Evolutionary conservation across 2,797 vertebrate species (phyloP), one percentile per base, ranked within the genome.

Genomic region (Falco biarmicus): DNA sequence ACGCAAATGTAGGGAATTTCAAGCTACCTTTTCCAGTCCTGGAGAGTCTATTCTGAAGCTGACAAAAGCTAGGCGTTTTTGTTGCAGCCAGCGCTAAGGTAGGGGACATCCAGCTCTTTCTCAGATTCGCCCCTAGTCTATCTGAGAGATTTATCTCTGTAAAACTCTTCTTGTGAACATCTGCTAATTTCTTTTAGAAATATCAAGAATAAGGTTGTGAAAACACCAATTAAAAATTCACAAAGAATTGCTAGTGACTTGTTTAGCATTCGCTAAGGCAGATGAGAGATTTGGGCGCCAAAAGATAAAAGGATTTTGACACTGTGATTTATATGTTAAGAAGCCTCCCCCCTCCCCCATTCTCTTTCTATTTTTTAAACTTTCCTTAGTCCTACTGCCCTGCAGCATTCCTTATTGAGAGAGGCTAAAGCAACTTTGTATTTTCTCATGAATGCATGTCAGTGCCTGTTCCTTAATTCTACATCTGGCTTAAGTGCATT

Each of bases 251-350:
- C 87, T 86, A 74, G 84, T 93, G 85, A 84, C 91, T 96, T 79
- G 87, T 90, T 97, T 94, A 91, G 91, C 87, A 80, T 95, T 97
- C 7, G 39, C 89, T 79, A 66, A 92, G 70, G 93, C 97, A 96
- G 92, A 96, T 96, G 97, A 97, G 97, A 97, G 93, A 93, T 97
- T 91, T 93, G 92, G 94, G 82, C 37, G 51, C 96, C 94, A 97
- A 94, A 96, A 97, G 96, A 97, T 97, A 94, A 96, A 97, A 97
- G 95, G 91, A 93, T 96, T 97, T 96, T 97, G 96, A 96, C 93
- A 84, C 93, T 92, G 95, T 92, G 96, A 97, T 97, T 96, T 96
- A 93, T 93, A 96, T 86, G 88, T 87, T 96, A 96, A 96, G 94
- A 90, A 94, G 76, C 89, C 89, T 88, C 3, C 25, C 59, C 70